Base-by-base conservation (phyloP, 2,888 invertebrate species). In the Rhimphoctona megacephalus region DNA sequence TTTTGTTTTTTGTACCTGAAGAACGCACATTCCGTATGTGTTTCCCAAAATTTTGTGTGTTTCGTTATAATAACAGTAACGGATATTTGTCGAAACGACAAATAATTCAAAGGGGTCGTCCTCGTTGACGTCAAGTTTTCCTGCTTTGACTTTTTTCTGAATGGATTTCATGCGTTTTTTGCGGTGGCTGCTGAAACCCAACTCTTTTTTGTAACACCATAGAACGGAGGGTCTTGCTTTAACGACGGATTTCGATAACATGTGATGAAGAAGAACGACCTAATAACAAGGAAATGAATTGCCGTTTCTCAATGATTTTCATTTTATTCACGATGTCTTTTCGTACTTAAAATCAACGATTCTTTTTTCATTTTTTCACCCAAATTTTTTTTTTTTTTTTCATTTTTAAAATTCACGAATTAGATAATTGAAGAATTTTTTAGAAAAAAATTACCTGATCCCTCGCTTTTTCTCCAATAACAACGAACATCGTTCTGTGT, bases 11-110 rank as follows among this genome's bases (percentile, higher is more conserved):
- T 85, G 61, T 93, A 97, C 97, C 96, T 99, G 99, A 86, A 99
- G 95, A 57, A 99, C 97, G 95, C 99, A 98, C 95, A 98, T 98
- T 78, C 98, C 99, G 95, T 97, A 99, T 0, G 99, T 99, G 92
- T 98, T 99, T 81, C 99, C 99, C 0, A 99, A 96, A 94, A 99
- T 99, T 90, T 99, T 98, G 94, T 99, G 99, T 0, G 99, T 99
- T 94, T 99, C 99, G 0, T 97, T 97, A 94, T 99, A 99, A 94
- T 99, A 99, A 92, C 99, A 97, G 88, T 99, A 99, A 86, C 99
- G 97, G 91, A 99, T 99, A 87, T 98, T 98, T 0, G 99, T 99
- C 0, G 99, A 98, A 0, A 99, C 97, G 86, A 99, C 96, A 94
- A 99, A 99, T 17, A 99, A 95, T 94, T 99, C 99, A 95, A 99